Conservation (phyloP, 2,113 vertebrate genomes). For the Ifrita kowaldi region DNA sequence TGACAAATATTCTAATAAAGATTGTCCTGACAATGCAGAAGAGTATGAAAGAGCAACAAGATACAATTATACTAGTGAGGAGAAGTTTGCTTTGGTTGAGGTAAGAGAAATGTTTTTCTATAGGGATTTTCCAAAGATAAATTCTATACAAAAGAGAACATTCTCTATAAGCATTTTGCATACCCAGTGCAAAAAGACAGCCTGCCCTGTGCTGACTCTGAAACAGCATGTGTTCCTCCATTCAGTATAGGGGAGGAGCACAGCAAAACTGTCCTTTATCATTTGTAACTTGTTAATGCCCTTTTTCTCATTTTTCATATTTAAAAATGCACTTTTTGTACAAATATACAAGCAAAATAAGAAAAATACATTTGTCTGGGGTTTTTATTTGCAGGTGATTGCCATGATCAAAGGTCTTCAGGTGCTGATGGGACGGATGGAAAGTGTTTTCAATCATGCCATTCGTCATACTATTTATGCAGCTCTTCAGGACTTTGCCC, state of each 20-base stretch:
- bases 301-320: background rate
- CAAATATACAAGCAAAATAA: background rate
- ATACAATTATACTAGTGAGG: constrained; percentile 88
- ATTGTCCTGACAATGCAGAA: constrained; percentile 87
- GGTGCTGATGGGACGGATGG: constrained; percentile 89
- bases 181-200: background rate
- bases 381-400: constrained; percentile 73
- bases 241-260: background rate
- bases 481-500: constrained; percentile 86
- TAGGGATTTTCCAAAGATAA: background rate
- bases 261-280: background rate
- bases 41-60: constrained; percentile 88
- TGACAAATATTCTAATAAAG: constrained; percentile 90
- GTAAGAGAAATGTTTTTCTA: constrained; percentile 43
- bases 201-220: background rate
- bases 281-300: background rate
- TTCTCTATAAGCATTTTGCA: background rate
- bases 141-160: background rate
- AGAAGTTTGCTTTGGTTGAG: constrained; percentile 89
- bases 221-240: background rate
- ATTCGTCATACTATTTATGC: constrained; percentile 88
- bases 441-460: constrained; percentile 89
- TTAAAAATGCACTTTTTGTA: background rate
- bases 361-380: background rate
- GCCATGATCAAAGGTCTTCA: constrained; percentile 91